phyloP scores from a whole-genome alignment of 2,797 vertebrate genomes.

The Balearica regulorum region DNA sequence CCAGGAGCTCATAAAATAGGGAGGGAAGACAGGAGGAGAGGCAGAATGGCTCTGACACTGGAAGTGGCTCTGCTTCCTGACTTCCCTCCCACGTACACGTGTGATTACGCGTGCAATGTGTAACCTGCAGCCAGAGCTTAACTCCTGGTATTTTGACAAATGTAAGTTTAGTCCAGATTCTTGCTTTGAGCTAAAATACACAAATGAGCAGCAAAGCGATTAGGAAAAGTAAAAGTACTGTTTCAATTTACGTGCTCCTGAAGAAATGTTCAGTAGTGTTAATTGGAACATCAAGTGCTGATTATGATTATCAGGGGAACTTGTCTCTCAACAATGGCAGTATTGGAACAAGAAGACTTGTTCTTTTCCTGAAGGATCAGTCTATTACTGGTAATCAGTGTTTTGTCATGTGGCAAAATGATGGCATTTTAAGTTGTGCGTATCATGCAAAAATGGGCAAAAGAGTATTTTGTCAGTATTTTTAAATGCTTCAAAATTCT shows the following conservation, averaged over 20 bases:
- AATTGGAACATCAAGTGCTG: background rate
- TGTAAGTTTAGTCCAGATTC: background rate
- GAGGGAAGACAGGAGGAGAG: background rate
- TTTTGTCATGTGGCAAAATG: background rate
- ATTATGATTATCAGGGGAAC: background rate
- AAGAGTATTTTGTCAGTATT: background rate
- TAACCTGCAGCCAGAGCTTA: background rate
- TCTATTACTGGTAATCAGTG: background rate
- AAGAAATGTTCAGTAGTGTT: background rate
- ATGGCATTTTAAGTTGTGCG: background rate
- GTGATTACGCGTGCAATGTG: background rate
- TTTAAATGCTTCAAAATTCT: background rate
- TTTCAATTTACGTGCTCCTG: background rate
- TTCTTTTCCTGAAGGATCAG: background rate
- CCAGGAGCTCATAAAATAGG: background rate
- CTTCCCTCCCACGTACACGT: background rate
- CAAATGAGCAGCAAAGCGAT: background rate
- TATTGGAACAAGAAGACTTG: background rate
- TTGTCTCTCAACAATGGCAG: background rate
- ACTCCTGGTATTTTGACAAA: background rate
- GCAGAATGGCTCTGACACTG: background rate
- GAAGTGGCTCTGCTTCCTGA: background rate
- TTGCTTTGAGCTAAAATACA: background rate
- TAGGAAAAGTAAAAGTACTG: background rate
- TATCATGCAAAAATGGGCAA: background rate